Evolutionary conservation across 1,140 invertebrate genomes (phyloP), one percentile per base, ranked within the genome.

Genomic region (Sweltsa coloradensis): DNA sequence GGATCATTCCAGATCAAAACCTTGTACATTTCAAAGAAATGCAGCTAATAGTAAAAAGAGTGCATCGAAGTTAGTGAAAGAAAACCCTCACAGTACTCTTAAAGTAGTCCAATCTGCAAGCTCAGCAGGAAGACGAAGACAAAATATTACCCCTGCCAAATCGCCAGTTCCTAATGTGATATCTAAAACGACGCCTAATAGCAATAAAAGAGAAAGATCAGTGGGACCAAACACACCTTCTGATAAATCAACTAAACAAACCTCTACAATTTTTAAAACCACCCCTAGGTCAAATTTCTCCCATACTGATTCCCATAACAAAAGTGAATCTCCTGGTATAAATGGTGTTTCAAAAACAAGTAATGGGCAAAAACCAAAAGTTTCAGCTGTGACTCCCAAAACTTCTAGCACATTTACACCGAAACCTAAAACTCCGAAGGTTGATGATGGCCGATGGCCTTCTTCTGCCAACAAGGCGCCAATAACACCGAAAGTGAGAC

Each of bases 381-480:
- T 3, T 7, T 34, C 16, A 16, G 18, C 7, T 6, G 7, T 34
- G 14, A 31, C 9, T 27, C 18, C 5, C 26, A 29, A 34, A n/a
- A 11, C 21, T 19, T 1, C 4, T 34, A 18, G 14, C 16, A 27
- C 27, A 14, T 1, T 24, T 18, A 13, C 11, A 6, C 9, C 6
- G 72, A 76, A 23, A 74, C 72, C 25, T 45, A 66, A 6, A 65
- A 63, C 3, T 64, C 61, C 0, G 65, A 65, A 34, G 62, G 66
- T 73, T 4, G 80, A 85, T 34, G 83, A 84, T 51, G 74, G 76
- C 21, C 69, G 78, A 36, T 83, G 79, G 72, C 77, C 79, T 4
- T 65, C 67, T 41, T 62, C 58, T 55, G 54, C 58, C 44, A 58
- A 54, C 22, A 59, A 57, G 45, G 7, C 49, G n/a, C 23, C 16